phyloP scores from a whole-genome alignment of 2,113 vertebrate species.

The Phaethon lepturus region DNA sequence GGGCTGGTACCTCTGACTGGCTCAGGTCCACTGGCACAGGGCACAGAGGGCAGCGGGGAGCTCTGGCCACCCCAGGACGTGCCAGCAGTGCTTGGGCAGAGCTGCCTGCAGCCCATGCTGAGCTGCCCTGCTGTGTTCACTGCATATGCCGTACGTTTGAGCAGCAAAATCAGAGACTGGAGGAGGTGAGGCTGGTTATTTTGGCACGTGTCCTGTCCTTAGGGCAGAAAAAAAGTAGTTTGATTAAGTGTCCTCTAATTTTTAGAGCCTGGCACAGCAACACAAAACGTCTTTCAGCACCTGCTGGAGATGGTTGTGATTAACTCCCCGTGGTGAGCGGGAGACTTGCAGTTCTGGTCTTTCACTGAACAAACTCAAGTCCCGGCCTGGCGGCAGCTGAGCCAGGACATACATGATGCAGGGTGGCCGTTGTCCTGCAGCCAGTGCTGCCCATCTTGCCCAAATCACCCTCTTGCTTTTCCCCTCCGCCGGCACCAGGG shows the following conservation, averaged over 20 bases:
- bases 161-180: background rate
- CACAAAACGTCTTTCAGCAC: background rate
- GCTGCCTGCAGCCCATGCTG: background rate
- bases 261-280: background rate
- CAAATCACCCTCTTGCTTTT: background rate
- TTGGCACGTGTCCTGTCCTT: background rate
- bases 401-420: background rate
- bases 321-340: background rate
- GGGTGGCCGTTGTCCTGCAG: accelerated
- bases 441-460: background rate
- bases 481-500: accelerated
- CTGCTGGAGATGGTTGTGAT: background rate
- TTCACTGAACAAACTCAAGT: background rate
- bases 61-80: background rate
- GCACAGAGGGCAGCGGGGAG: background rate
- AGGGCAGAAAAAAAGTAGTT: background rate
- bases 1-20: background rate
- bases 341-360: background rate
- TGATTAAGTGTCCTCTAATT: background rate
- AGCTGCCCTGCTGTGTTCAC: background rate
- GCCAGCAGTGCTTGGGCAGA: background rate
- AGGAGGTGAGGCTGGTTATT: background rate
- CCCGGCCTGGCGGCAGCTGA: background rate
- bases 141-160: accelerated
- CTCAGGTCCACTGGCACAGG: too few relatives aligned